A percentile compares a stretch with the other conserved stretches of the same genome.
phyloP scores from a whole-genome alignment of 2,888 invertebrate species.

The Euplagia quadripunctaria region DNA sequence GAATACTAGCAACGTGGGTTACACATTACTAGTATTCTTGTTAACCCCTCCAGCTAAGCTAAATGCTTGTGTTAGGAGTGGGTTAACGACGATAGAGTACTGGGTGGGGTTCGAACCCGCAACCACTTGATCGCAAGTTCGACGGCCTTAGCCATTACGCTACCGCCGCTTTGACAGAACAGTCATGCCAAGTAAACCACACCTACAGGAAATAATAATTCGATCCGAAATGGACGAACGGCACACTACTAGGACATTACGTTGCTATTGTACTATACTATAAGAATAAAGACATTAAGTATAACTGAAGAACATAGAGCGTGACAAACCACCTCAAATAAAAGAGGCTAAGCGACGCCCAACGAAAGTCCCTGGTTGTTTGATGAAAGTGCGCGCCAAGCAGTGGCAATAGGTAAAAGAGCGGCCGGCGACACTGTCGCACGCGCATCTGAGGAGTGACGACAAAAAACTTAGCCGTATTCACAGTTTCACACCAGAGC shows the following conservation, averaged over 20 bases:
- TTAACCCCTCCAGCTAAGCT: too few species aligned
- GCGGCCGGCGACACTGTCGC: slow-evolving; percentile 60
- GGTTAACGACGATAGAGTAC: too few species aligned
- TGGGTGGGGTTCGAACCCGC: too few species aligned
- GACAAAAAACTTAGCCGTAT: slow-evolving; percentile 61
- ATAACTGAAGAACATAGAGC: slow-evolving; percentile 40
- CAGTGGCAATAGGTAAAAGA: slow-evolving; percentile 71
- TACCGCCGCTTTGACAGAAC: too few species aligned
- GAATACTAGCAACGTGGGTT: too few species aligned
- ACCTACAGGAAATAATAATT: not conserved
- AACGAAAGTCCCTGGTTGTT: slow-evolving; percentile 67
- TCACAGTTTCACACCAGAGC: slow-evolving; percentile 52
- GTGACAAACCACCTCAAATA: slow-evolving; percentile 42
- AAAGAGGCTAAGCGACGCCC: slow-evolving; percentile 46
- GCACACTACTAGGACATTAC: not conserved
- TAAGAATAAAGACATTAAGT: slow-evolving; percentile 11
- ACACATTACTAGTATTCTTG: too few species aligned
- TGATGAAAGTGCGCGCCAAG: slow-evolving; percentile 71
- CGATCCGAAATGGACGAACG: not conserved
- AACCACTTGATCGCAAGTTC: too few species aligned
- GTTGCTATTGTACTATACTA: not conserved
- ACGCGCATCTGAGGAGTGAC: slow-evolving; percentile 64
- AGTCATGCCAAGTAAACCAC: not conserved
- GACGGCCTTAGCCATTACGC: too few species aligned
- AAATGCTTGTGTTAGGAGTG: too few species aligned